Percentiles rank a stretch among this genome's conserved stretches.
phyloP scores from a whole-genome alignment of 2,888 invertebrate genomes.

The Cotesia congregata region DNA sequence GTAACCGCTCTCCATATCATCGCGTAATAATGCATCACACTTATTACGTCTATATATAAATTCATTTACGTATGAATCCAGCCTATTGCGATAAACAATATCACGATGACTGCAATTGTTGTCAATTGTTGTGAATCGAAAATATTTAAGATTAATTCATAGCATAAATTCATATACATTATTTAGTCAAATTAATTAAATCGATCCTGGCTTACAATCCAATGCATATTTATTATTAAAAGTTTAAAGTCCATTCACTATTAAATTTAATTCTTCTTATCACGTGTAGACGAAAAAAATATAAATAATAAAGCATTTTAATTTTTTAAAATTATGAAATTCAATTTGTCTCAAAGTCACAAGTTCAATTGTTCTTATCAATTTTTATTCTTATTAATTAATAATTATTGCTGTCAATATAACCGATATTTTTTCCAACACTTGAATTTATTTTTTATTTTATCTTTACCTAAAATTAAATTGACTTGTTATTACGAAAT shows the following conservation, averaged over 20 bases:
- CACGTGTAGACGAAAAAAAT: conserved; percentile 15
- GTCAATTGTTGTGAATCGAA: conserved; percentile 17
- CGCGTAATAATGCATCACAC: background rate
- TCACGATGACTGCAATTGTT: conserved; percentile 8
- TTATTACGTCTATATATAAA: conserved; percentile 7
- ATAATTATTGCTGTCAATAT: no score
- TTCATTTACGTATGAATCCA: background rate
- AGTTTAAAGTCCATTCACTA: background rate
- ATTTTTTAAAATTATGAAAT: background rate
- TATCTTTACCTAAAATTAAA: no score
- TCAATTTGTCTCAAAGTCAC: background rate
- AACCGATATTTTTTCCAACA: no score
- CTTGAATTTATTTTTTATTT: no score
- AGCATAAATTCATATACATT: background rate
- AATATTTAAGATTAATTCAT: background rate
- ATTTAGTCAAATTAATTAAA: background rate
- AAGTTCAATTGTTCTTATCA: background rate
- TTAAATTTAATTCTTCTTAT: conserved; percentile 11
- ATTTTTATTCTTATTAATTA: background rate
- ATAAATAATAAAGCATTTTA: background rate
- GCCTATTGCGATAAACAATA: conserved; percentile 6
- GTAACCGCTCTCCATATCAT: background rate
- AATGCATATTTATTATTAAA: conserved; percentile 14
- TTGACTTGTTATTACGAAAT: no score
- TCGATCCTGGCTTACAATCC: background rate